Evolutionary conservation across 1,140 invertebrate species (phyloP), one percentile per base, ranked within the genome.

Genomic region (Saxidomus purpurata): DNA sequence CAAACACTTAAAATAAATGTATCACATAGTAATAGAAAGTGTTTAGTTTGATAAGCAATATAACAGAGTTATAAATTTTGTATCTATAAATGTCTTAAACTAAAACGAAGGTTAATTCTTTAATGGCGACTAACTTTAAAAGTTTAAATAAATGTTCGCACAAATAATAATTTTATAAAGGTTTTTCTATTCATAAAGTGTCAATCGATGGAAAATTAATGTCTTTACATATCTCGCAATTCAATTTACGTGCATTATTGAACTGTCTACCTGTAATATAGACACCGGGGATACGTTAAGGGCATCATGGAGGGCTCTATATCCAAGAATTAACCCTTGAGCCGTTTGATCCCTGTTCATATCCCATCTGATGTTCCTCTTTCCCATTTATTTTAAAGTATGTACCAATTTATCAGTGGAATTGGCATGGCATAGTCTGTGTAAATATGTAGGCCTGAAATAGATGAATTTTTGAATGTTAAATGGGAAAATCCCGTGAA

Each of bases 271-370:
- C 38, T 43, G 11, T 61, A 69, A 19, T 49, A 28, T 82, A 25
- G 81, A 69, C 25, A 31, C 31, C 31, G 17, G 25, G 17, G 25
- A 55, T 36, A 52, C 31, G 40, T 38, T 79, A 79, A 79, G 76
- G 47, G 28, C 28, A 49, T 55, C 76, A 15, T 55, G 76, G 43
- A 79, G 76, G 31, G 61, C 40, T 40, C 55, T 63, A 63, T 43
- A 82, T 82, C 36, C 49, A 17, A 17, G 83, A 74, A 49, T 85
- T 85, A 85, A 85, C 83, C 69, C 63, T 28, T 85, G 36, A 74
- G 40, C 49, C 69, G 6, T 28, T 11, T 82, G n/a, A 82, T 82
- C 80, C 55, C 0, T 40, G 13, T 25, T 38, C 13, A 71, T n/a
- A 71, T 74, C 61, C 55, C 36, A 43, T 22, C 19, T 22, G 67